Base-by-base conservation (phyloP, 2,113 vertebrate species). In the Gallinago jamesoni region DNA sequence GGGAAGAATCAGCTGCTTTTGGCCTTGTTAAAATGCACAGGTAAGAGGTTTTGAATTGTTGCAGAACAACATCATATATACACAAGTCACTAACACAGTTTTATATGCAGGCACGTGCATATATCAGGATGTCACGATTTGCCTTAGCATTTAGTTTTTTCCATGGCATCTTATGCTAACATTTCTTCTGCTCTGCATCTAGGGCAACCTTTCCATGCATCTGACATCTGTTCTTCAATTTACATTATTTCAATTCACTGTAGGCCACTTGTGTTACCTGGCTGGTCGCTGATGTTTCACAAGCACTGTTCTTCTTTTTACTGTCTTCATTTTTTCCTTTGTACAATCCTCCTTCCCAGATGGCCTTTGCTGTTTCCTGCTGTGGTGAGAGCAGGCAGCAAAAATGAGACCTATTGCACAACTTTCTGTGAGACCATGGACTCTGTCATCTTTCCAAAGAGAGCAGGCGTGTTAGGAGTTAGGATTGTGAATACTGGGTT, bases 1-100 rank as follows among this genome's bases (percentile, higher is more conserved):
- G 99, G 99, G 69, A 99, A 99, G 98, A 99, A 99, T 97, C 99
- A 99, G 95, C 98, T 99, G 31, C 98, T 99, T 77, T 97, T 99
- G 98, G 99, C 99, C 80, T 97, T 99, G 97, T 98, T 99, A 84
- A 99, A 99, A 93, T 99, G 99, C 97, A 99, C 99, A 98, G 99
- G 99, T 99, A 98, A 98, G 95, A 15, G 4, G 10, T 17, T 90
- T 82, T 84, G 20, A 47, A 73, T 73, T 84, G 35, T 68, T 76
- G 31, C n/a, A 41, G 53, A 77, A 7, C 39, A 18, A 7, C 12
- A 31, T 15, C 48, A 5, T 57, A 25, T 4, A 10, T 24, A 12
- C 24, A n/a, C 27, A 43, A 23, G 4, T 73, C 16, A 30, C 35
- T 83, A n/a, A 45, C 14, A 52, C 6, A 14, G 37, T 43, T 23